These are phyloP conservation scores for Mercenaria mercenaria DNA, from an alignment of 1,140 invertebrate species.

Conservation along the genomic window DNA sequence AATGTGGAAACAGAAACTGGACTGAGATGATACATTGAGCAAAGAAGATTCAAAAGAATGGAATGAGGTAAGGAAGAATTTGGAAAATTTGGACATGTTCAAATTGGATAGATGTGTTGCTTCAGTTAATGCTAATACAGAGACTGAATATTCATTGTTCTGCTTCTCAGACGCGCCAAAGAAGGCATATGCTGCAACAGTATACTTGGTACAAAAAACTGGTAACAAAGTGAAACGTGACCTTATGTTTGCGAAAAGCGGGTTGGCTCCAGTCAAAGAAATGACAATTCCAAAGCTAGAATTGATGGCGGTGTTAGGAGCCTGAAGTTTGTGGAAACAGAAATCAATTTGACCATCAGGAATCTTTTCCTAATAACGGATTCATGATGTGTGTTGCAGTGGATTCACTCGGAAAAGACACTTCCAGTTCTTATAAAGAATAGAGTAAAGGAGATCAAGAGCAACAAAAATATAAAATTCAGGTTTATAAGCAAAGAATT, in stretches of 20 bases:
- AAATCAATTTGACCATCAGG: neutral
- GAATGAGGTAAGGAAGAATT: too few species aligned
- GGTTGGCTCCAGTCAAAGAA: neutral
- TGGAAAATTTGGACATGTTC: too few species aligned
- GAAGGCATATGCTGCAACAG: constrained; percentile 2
- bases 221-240: neutral
- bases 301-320: neutral
- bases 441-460: neutral
- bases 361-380: neutral
- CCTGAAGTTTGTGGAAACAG: neutral
- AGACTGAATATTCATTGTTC: neutral
- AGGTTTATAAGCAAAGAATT: neutral
- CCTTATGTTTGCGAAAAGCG: neutral
- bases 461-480: neutral
- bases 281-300: constrained; percentile 15
- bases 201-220: neutral
- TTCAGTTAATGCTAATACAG: too few species aligned
- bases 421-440: constrained; percentile 4
- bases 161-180: constrained; percentile 15
- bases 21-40: too few species aligned
- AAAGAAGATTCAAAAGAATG: too few species aligned
- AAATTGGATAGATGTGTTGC: neutral
- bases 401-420: neutral
- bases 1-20: too few species aligned
- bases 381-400: constrained; percentile 14